Percentiles rank a stretch among this genome's conserved stretches.
These are phyloP conservation scores for Ditylenchus weischeri DNA, from an alignment of 2,888 invertebrate species.

Conservation along the genomic window DNA sequence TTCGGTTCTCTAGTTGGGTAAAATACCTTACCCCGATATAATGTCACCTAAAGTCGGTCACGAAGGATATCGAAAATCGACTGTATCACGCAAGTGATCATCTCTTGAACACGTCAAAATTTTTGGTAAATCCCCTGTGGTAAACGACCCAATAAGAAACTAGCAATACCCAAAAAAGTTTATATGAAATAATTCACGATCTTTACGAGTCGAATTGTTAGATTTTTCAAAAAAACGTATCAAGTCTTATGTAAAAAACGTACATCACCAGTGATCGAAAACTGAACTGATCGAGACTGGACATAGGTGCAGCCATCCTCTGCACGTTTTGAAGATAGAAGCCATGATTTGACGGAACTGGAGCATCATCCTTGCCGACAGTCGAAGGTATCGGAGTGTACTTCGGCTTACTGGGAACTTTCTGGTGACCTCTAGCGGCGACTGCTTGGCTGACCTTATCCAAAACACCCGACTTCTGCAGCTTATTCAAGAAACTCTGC, in stretches of 20 bases:
- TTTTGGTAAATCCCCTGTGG: too few relatives aligned
- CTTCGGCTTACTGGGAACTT: not conserved
- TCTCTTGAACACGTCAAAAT: too few relatives aligned
- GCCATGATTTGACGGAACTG: slow-evolving; percentile 29
- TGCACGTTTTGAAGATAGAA: slow-evolving; percentile 20
- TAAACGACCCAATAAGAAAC: too few relatives aligned
- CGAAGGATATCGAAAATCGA: too few relatives aligned
- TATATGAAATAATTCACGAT: too few relatives aligned
- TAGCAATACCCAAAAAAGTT: too few relatives aligned
- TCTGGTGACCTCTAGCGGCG: not conserved
- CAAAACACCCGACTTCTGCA: slow-evolving; percentile 34
- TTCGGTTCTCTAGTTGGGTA: too few relatives aligned
- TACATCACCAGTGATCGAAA: slow-evolving; percentile 39
- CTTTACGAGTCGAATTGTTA: not conserved
- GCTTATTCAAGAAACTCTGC: slow-evolving; percentile 22
- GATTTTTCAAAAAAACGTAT: not conserved
- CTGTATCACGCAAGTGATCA: too few relatives aligned
- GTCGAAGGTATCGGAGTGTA: not conserved
- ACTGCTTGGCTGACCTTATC: slow-evolving; percentile 17
- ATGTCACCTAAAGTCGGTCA: too few relatives aligned
- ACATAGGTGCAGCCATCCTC: slow-evolving; percentile 62
- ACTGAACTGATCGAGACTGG: slow-evolving; percentile 61
- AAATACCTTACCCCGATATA: too few relatives aligned
- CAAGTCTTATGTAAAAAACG: slow-evolving; percentile 16
- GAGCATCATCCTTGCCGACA: slow-evolving; percentile 17